Evolutionary conservation across 2,113 vertebrate species (phyloP).

Genomic region (Mesoclemmys tuberculata): DNA sequence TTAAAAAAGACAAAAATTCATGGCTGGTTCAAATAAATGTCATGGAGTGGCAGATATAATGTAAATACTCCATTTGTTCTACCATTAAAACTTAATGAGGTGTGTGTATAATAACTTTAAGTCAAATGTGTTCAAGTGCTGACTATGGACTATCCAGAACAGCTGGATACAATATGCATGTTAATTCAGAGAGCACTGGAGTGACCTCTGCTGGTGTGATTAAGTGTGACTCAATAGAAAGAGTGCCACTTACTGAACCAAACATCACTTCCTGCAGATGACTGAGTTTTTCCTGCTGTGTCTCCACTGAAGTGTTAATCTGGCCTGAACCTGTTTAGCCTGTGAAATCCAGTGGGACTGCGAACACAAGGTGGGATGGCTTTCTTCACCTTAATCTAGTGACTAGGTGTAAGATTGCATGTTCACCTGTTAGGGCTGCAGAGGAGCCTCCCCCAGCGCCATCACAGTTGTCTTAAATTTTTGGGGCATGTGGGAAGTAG

Average conservation of each 20-base stretch:
- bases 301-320: neutral
- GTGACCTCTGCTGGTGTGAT: neutral
- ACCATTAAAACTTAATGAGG: conserved; percentile 47
- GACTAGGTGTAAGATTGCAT: neutral
- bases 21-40: conserved; percentile 19
- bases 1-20: neutral
- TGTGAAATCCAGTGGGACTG: neutral
- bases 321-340: too few relatives aligned
- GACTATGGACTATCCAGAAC: conserved; percentile 30
- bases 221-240: neutral
- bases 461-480: neutral
- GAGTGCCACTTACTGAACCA: neutral
- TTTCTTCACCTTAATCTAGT: neutral
- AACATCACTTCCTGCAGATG: neutral
- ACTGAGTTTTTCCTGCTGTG: neutral
- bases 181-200: conserved; percentile 7
- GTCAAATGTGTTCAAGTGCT: conserved; percentile 45
- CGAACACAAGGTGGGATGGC: neutral
- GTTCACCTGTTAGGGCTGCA: neutral
- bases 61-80: neutral
- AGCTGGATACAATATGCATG: conserved; percentile 16
- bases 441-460: neutral
- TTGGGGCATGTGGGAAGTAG: neutral
- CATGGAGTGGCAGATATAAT: conserved; percentile 9
- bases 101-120: conserved; percentile 38